Evolutionary conservation across 2,888 invertebrate species (phyloP), one percentile per base, ranked within the genome.

Genomic region (Exocentrus adspersus): DNA sequence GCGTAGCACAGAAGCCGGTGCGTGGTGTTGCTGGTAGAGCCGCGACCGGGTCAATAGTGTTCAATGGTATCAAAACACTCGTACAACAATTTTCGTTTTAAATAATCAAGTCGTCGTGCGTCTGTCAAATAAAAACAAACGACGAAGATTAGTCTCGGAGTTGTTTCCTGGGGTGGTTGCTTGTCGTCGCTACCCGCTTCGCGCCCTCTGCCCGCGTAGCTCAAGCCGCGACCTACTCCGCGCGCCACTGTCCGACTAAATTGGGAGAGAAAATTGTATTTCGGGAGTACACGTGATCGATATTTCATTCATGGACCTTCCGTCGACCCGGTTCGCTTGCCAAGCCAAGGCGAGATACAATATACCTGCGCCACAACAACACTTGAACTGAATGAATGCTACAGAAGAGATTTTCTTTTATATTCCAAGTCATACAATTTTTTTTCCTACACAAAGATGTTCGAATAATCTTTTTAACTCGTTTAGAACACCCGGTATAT

Each of bases 271-370:
- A n/a, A 68, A 72, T 67, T 66, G 70, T 73, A 70, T 72, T 71
- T 67, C 60, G 67, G 63, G 62, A 61, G 53, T 54, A 62, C 67
- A 68, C 72, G 67, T 70, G 76, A 78, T 78, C 79, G 75, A 79
- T 79, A 79, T 77, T 79, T 76, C 79, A 79, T 79, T 79, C 77
- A 79, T 78, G 74, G 74, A 73, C 75, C 74, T 50, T 41, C 24
- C 73, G 71, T 73, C 72, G 62, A 62, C 59, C 68, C 61, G 62
- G 51, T 70, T 67, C 70, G 69, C 64, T 67, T 67, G 62, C 42
- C 43, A 24, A 54, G 43, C 42, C 19, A 30, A 41, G 9, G 54
- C 42, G 32, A 52, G n/a, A n/a, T n/a, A n/a, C n/a, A n/a, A n/a
- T n/a, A n/a, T n/a, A n/a, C n/a, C n/a, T n/a, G n/a, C n/a, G n/a